Base-by-base conservation (phyloP, 2,113 vertebrate species). In the Hipposideros armiger region DNA sequence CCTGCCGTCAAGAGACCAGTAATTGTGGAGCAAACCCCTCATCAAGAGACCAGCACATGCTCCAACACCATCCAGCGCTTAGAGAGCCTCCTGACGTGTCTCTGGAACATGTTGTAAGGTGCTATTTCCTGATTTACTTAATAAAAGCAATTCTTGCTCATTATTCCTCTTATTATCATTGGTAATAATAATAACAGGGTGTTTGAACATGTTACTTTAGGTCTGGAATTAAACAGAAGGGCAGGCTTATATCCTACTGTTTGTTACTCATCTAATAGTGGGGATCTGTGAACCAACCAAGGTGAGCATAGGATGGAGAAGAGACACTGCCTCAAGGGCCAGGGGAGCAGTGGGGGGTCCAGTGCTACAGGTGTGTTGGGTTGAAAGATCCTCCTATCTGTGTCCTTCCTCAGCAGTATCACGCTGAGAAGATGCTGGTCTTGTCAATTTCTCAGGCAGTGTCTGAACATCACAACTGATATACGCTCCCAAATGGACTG, bases 71-170 rank as follows among this genome's bases (percentile, higher is more conserved):
- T 36, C 96, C 26, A 28, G 76, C 36, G 0, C 42, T 88, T 78
- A 58, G 47, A 28, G 52, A 56, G 84, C 72, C 90, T 83, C 92
- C 45, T 2, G 45, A 42, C 11, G 17, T 69, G 72, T 45, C 96
- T 94, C 60, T 9, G 32, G 92, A 94, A 91, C 95, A 47, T 85
- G 94, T 86, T 85, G 93, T 70, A 78, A 95, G 91, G 92, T 69
- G 90, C 26, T 50, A 76, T 92, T 91, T 92, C 90, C 92, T 91
- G 96, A 94, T 97, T 95, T 95, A 94, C 87, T 97, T 97, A 96
- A 96, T 98, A 97, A 95, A 97, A 97, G 95, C 94, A 96, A 92
- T 97, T 94, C 95, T 50, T 95, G 72, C 96, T 97, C 86, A 89
- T 98, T 96, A 98, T 78, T 97, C 45, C 81, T 95, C 95, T 90